Evolutionary conservation across 2,888 invertebrate species (phyloP).

Genomic region (Drosophila yooni): DNA sequence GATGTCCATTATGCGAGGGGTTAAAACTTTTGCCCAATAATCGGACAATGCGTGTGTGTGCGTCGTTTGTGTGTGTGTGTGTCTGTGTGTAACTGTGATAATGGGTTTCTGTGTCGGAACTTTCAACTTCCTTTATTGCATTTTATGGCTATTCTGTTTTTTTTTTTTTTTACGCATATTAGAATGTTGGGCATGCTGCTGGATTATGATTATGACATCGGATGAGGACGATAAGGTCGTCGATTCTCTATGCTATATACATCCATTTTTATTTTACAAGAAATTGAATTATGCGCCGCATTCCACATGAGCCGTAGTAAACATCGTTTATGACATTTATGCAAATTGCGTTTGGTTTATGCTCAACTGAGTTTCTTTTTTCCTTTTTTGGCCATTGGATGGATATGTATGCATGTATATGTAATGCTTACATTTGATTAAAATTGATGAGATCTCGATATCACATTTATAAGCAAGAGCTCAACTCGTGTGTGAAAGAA

Average conservation of each 20-base stretch:
- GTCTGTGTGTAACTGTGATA: conserved; percentile 71
- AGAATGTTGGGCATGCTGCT: conserved; percentile 27
- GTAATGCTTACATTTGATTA: background rate
- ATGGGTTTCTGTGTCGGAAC: conserved; percentile 82
- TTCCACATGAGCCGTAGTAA: conserved; percentile 36
- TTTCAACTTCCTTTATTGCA: conserved; percentile 82
- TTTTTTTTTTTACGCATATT: conserved; percentile 42
- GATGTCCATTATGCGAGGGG: conserved; percentile 74
- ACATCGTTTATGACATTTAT: conserved; percentile 64
- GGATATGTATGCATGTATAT: background rate
- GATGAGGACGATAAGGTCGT: conserved; percentile 27
- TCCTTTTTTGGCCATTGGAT: background rate
- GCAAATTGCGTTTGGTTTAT: conserved; percentile 57
- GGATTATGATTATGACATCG: conserved; percentile 75
- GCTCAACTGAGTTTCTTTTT: background rate
- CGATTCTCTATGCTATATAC: conserved; percentile 10
- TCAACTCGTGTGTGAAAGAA: background rate
- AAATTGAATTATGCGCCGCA: conserved; percentile 61
- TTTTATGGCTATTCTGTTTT: conserved; percentile 67
- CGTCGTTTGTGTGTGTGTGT: conserved; percentile 10
- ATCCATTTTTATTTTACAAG: conserved; percentile 32
- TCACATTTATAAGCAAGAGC: background rate
- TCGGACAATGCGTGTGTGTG: conserved; percentile 50
- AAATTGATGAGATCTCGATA: background rate
- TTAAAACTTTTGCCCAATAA: conserved; percentile 71